These are phyloP conservation scores for Heliconius hortense DNA, from an alignment of 2,888 invertebrate genomes.

Conservation along the genomic window DNA sequence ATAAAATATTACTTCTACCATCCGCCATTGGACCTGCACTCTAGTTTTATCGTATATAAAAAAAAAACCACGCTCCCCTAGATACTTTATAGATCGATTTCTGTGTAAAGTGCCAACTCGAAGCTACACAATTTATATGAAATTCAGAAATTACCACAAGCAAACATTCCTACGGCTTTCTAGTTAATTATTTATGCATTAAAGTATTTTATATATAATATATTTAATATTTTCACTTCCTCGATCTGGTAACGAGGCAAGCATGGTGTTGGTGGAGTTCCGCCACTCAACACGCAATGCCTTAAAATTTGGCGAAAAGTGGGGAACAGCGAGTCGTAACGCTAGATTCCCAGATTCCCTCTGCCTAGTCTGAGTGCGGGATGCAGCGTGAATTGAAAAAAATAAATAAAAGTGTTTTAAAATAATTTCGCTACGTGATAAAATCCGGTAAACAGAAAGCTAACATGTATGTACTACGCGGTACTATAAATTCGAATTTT, in stretches of 20 bases:
- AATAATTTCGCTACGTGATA: slow-evolving; percentile 32
- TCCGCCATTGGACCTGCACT: neutral
- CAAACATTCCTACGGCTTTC: slow-evolving; percentile 27
- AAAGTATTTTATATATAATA: slow-evolving; percentile 14
- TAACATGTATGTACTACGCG: slow-evolving; percentile 5
- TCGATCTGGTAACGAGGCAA: too few species aligned
- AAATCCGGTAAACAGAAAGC: slow-evolving; percentile 27
- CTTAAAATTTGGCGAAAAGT: too few species aligned
- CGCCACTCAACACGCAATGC: too few species aligned
- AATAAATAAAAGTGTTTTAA: slow-evolving; percentile 23
- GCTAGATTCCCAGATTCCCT: too few species aligned
- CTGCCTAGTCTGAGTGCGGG: too few species aligned
- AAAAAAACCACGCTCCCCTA: slow-evolving; percentile 29
- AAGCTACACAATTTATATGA: slow-evolving; percentile 35
- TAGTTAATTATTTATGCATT: slow-evolving; percentile 16
- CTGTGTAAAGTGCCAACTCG: slow-evolving; percentile 36
- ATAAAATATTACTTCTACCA: neutral
- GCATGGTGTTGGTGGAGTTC: too few species aligned
- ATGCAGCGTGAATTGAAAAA: too few species aligned
- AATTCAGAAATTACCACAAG: slow-evolving; percentile 29
- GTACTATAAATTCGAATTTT: slow-evolving; percentile 12
- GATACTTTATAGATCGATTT: slow-evolving; percentile 30
- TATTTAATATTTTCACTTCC: too few species aligned
- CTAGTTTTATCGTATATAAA: slow-evolving; percentile 27
- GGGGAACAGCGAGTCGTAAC: too few species aligned